These are phyloP conservation scores for Phrynosoma platyrhinos DNA, from an alignment of 2,113 vertebrate species.

Conservation along the genomic window DNA sequence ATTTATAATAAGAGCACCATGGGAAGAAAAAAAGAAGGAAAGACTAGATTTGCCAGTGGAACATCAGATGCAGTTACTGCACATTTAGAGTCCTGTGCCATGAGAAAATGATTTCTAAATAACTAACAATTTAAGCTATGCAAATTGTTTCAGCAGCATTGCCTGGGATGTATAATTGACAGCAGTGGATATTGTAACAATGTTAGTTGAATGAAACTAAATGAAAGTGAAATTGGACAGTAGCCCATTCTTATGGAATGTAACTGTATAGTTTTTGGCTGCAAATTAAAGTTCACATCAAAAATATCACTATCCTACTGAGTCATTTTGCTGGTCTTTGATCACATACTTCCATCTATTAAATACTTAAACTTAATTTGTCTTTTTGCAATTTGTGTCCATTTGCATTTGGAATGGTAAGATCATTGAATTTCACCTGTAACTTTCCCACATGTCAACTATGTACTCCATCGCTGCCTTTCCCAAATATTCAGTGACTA, in stretches of 20 bases:
- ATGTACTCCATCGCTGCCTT: too few species aligned
- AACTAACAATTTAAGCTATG: constrained; percentile 59
- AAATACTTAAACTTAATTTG: background rate
- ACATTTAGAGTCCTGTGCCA: constrained; percentile 40
- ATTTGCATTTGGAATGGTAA: background rate
- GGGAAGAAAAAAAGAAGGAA: background rate
- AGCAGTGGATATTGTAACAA: constrained; percentile 40
- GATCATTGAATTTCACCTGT: background rate
- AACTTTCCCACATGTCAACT: too few species aligned
- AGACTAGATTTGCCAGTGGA: constrained; percentile 46
- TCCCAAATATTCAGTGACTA: too few species aligned
- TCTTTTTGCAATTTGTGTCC: background rate
- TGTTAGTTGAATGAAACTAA: constrained; percentile 43
- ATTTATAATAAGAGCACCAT: background rate
- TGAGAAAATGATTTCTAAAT: constrained; percentile 59
- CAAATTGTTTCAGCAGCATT: constrained; percentile 47
- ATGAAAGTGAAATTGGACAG: constrained; percentile 37
- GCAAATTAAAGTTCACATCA: background rate
- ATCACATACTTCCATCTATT: background rate
- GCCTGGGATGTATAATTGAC: constrained; percentile 49
- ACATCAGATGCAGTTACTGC: constrained; percentile 60
- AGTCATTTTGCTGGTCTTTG: constrained; percentile 8
- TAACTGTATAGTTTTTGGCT: background rate
- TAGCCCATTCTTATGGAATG: constrained; percentile 28
- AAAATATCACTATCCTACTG: background rate